phyloP scores from a whole-genome alignment of 2,797 vertebrate genomes.

The Tinamus major region DNA sequence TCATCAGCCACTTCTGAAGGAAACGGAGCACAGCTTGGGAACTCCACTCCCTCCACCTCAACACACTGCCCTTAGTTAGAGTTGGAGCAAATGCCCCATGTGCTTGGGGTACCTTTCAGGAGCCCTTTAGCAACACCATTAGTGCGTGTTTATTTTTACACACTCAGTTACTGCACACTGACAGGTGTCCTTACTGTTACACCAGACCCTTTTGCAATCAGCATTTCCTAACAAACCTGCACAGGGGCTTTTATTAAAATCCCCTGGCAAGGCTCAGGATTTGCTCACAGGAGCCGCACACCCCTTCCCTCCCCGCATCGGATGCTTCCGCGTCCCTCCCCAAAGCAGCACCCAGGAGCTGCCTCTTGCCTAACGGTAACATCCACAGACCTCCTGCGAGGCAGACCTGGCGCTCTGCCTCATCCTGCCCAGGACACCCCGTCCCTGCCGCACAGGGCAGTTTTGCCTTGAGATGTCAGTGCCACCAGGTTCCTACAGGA shows the following conservation, averaged over 20 bases:
- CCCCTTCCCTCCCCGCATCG: accelerated
- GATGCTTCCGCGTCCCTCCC: neutral
- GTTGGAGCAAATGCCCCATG: neutral
- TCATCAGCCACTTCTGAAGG: neutral
- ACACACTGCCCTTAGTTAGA: accelerated
- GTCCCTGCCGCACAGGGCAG: neutral
- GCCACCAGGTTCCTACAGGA: neutral
- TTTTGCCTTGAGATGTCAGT: neutral
- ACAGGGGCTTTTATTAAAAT: neutral
- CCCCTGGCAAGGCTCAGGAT: accelerated
- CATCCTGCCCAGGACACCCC: neutral
- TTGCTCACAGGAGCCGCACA: neutral
- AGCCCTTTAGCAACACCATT: neutral
- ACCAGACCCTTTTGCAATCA: neutral
- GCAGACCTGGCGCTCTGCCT: neutral
- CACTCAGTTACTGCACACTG: neutral
- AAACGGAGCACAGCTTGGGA: neutral
- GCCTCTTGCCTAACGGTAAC: neutral
- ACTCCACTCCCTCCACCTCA: neutral
- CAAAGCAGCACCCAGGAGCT: accelerated
- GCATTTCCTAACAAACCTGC: neutral
- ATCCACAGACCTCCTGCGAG: neutral
- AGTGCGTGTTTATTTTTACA: neutral
- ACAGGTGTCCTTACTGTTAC: neutral
- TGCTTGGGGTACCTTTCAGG: neutral